These are phyloP conservation scores for Trachelus troglodyta DNA, from an alignment of 2,888 invertebrate genomes.

Conservation along the genomic window DNA sequence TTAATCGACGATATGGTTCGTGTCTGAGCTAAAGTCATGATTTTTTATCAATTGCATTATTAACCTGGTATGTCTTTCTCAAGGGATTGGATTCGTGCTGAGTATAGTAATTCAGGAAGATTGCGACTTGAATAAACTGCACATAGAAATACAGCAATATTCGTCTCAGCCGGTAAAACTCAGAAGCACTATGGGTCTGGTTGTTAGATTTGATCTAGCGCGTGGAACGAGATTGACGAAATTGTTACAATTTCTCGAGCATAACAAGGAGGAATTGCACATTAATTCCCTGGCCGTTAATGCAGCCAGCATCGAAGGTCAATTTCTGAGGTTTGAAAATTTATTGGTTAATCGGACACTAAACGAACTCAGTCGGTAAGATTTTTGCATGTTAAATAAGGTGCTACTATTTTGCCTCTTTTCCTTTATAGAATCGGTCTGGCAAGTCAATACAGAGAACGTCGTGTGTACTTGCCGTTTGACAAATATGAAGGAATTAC, in stretches of 20 bases:
- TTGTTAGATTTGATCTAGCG: constrained; percentile 32
- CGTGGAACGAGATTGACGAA: constrained; percentile 29
- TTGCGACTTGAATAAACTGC: constrained; percentile 22
- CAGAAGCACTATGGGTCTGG: constrained; percentile 28
- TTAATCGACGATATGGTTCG: constrained; percentile 35
- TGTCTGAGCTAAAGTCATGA: background rate
- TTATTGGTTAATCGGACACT: background rate
- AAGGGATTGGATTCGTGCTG: constrained; percentile 30
- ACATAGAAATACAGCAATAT: constrained; percentile 25
- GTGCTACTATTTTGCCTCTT: background rate
- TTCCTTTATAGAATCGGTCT: constrained; percentile 29
- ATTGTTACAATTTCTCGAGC: constrained; percentile 35
- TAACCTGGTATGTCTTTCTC: background rate
- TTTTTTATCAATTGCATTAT: background rate
- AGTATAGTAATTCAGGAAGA: constrained; percentile 26
- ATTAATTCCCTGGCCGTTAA: constrained; percentile 29
- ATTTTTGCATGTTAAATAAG: background rate
- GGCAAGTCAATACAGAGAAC: constrained; percentile 32
- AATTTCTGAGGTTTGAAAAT: constrained; percentile 32
- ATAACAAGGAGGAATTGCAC: constrained; percentile 24
- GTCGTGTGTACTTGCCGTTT: constrained; percentile 19
- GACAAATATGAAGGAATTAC: constrained; percentile 23
- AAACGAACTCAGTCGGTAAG: background rate
- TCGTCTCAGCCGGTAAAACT: constrained; percentile 29
- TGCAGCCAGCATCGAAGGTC: constrained; percentile 35